Evolutionary conservation across 2,888 invertebrate species (phyloP), one percentile per base, ranked within the genome.

Genomic region (Poecilus cupreus): DNA sequence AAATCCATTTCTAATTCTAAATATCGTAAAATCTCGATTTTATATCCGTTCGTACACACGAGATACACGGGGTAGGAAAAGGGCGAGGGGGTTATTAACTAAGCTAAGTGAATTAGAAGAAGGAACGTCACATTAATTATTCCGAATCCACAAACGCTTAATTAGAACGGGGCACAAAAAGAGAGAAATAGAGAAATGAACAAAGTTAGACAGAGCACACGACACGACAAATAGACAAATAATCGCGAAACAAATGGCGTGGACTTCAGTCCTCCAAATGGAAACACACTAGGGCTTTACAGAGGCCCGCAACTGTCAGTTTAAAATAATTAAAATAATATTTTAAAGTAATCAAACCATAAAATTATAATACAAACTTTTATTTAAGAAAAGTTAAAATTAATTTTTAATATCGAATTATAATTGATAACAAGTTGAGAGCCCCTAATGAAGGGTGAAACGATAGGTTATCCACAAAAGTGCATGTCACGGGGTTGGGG

Each of bases 41-140:
- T 43, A 77, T 37, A 16, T 60, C n/a, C 13, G 16, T 5, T 0
- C 13, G 46, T 64, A 46, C 37, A 64, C 60, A n/a, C n/a, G n/a
- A n/a, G n/a, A n/a, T n/a, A n/a, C 32, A 64, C 43, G 16, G 64
- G 51, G n/a, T n/a, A n/a, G n/a, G n/a, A n/a, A n/a, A n/a, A n/a
- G n/a, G n/a, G n/a, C n/a, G n/a, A n/a, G n/a, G n/a, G n/a, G n/a
- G n/a, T n/a, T n/a, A n/a, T n/a, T 8, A 32, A 18, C 60, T 46
- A 39, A 78, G 78, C 60, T 78, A 78, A 78, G 78, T 78, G 78
- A 78, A 78, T 64, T 78, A 77, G 60, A 78, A 78, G 78, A 32
- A 32, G 32, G 60, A 64, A 64, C 20, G 24, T 46, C 78, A 78
- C 78, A 78, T 78, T 60, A 78, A 78, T 78, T 78, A 78, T 64